Evolutionary conservation across 35 echinoderm and acorn worm species (phyloP).

Genomic region (Lytechinus variegatus): DNA sequence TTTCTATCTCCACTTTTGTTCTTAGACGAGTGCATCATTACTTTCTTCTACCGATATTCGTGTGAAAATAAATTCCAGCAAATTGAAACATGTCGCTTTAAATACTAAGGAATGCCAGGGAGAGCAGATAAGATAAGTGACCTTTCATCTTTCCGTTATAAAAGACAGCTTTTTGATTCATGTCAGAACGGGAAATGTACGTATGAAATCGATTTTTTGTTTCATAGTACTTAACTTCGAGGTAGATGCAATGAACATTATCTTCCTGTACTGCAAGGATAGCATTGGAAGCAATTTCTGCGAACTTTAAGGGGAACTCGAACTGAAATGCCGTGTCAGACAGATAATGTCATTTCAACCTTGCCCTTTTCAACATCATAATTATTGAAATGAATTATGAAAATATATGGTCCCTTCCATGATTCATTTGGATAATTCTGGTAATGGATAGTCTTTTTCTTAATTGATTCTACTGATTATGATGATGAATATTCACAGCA

Average conservation of each 20-base stretch:
- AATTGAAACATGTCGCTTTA: constrained; percentile 19
- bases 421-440: not conserved
- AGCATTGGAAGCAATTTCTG: not conserved
- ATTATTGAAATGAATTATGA: not conserved
- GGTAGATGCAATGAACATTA: not conserved
- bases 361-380: not conserved
- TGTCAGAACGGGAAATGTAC: not conserved
- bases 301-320: not conserved
- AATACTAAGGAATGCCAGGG: not conserved
- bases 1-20: not conserved
- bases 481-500: too few species aligned
- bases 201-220: constrained; percentile 13
- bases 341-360: not conserved
- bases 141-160: not conserved
- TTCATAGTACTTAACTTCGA: not conserved
- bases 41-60: not conserved
- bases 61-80: not conserved
- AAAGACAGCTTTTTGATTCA: not conserved
- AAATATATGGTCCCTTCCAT: not conserved
- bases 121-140: not conserved
- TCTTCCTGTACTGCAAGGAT: not conserved
- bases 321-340: not conserved
- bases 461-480: too few species aligned
- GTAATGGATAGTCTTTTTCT: too few species aligned
- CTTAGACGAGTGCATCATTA: not conserved